Base-by-base conservation (phyloP, 2,113 vertebrate species). In the Tragulus kanchil region DNA sequence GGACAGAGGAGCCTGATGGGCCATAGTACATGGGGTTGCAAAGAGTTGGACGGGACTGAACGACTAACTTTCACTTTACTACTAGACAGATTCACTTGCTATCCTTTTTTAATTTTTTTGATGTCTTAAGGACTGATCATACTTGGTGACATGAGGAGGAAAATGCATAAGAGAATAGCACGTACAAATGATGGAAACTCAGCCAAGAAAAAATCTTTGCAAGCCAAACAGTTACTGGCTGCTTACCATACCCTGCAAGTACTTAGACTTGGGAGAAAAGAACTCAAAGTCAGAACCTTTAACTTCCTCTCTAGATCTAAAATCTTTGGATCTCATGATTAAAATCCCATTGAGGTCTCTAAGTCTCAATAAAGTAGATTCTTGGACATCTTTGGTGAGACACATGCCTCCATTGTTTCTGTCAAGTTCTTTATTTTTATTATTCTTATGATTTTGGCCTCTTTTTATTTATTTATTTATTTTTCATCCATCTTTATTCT, bases 161-260 rank as follows among this genome's bases (percentile, higher is more conserved):
- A 62, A 52, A 14, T 19, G 14, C 23, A 19, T 12, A 84, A 26
- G 7, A 79, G 36, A 89, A 67, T 1, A 73, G 42, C 36, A 48
- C 61, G 71, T 2, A 0, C 61, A 93, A 97, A 85, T 65, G 36
- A 65, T 85, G 45, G 48, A 73, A 73, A 83, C 45, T 50, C 3
- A 1, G 90, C 95, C 87, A 97, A 95, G 59, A 82, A 64, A 84
- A 94, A 54, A 26, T 79, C 77, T 93, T 69, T 79, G 93, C 78
- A 77, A 62, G 50, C 75, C 88, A 90, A 82, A 73, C 28, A 61
- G n/a, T 64, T 16, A 56, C 45, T 79, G 94, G 94, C 88, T 73
- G 42, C 42, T 52, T 50, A 71, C 42, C 90, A 93, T 14, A 42
- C 54, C 81, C 85, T 94, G 69, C 11, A 85, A 90, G 94, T 96